A percentile compares a stretch with the other conserved stretches of the same genome.
Conservation (phyloP, 2,888 invertebrate genomes). For the Drosophila limbata region DNA sequence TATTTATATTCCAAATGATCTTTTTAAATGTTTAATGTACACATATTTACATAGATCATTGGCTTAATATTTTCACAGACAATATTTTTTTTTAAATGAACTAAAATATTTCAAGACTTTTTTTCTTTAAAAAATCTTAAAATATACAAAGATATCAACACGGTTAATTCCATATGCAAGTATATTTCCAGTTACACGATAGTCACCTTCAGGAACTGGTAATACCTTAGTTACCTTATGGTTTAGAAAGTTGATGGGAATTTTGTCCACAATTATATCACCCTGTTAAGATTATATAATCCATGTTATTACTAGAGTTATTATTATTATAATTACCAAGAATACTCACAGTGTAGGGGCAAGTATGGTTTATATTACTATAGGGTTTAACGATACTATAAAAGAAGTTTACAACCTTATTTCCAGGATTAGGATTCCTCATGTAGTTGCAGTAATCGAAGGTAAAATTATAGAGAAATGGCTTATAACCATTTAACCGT, state of each 20-base stretch:
- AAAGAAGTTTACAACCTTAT: not conserved
- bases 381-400: not conserved
- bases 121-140: conserved; percentile 7
- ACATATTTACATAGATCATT: too few relatives aligned
- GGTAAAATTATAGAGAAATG: conserved; percentile 24
- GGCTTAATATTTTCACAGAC: too few relatives aligned
- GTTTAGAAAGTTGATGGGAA: conserved; percentile 31
- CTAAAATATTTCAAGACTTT: not conserved
- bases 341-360: conserved; percentile 4
- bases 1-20: too few relatives aligned
- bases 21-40: too few relatives aligned
- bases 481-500: conserved; percentile 24
- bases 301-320: too few relatives aligned
- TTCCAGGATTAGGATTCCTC: not conserved
- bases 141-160: not conserved
- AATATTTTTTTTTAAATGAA: too few relatives aligned
- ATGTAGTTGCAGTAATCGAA: not conserved
- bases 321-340: not conserved
- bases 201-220: conserved; percentile 40
- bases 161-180: not conserved
- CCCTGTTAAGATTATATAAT: not conserved
- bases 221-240: conserved; percentile 4
- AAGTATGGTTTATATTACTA: not conserved
- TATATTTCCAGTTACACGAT: conserved; percentile 24
- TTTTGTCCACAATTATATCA: conserved; percentile 39